Evolutionary conservation across 2,888 invertebrate genomes (phyloP).

Genomic region (Sericinus montela): DNA sequence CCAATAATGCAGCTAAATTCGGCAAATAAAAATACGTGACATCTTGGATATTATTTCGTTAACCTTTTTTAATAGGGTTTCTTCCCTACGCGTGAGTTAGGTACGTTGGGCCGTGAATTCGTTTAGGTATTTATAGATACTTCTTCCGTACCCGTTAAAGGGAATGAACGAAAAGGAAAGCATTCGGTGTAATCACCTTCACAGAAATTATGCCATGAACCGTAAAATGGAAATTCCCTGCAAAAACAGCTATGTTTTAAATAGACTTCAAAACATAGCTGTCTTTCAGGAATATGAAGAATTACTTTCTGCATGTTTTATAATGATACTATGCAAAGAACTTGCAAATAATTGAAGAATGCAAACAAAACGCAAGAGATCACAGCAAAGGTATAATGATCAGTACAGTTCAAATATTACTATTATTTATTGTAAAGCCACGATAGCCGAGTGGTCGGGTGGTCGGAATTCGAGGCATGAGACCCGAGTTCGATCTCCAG

Average conservation of each 20-base stretch:
- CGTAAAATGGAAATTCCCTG: neutral
- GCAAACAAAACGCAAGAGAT: no score
- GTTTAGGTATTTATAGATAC: constrained; percentile 8
- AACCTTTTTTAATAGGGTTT: constrained; percentile 11
- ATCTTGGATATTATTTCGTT: neutral
- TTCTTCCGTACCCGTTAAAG: neutral
- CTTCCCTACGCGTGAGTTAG: neutral
- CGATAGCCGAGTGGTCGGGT: no score
- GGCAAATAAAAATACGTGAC: neutral
- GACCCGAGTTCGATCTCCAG: no score
- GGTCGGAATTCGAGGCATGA: no score
- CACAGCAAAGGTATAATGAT: no score
- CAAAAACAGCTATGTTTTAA: no score
- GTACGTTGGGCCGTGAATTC: neutral
- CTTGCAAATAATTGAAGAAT: no score
- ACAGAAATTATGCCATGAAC: neutral
- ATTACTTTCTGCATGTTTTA: no score
- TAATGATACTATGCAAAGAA: no score
- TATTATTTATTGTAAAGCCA: no score
- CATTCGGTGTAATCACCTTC: neutral
- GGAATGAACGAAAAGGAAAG: constrained; percentile 6
- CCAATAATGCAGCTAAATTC: neutral
- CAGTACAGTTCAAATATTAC: no score
- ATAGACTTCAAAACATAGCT: neutral
- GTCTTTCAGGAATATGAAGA: no score